phyloP scores from a whole-genome alignment of 1,140 invertebrate genomes.

The Zophobas atratus region DNA sequence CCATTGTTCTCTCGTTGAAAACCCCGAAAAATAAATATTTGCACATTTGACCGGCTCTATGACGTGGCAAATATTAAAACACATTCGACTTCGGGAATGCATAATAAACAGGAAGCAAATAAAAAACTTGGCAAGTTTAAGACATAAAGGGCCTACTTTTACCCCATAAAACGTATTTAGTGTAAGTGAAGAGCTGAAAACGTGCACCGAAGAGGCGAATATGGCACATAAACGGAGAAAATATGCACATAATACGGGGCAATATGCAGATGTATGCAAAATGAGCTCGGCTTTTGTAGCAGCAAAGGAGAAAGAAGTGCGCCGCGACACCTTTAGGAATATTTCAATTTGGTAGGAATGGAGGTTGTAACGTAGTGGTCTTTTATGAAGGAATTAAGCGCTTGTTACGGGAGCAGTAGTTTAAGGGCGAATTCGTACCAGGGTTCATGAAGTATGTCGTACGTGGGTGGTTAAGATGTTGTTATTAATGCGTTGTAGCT shows the following conservation, averaged over 20 bases:
- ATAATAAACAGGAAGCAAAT: background rate
- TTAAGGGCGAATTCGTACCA: too few species aligned
- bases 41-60: background rate
- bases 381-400: background rate
- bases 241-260: conserved; percentile 35
- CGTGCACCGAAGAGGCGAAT: conserved; percentile 25
- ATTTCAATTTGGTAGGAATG: conserved; percentile 31
- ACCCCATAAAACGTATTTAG: conserved; percentile 15
- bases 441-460: too few species aligned
- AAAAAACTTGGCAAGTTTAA: conserved; percentile 6
- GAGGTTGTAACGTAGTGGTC: too few species aligned
- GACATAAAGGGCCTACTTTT: background rate
- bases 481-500: too few species aligned
- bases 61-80: background rate
- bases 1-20: background rate
- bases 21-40: conserved; percentile 1
- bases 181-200: conserved; percentile 26
- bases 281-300: conserved; percentile 11
- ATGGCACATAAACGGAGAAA: conserved; percentile 12
- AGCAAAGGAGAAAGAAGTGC: conserved; percentile 1
- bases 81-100: background rate
- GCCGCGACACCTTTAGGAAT: conserved; percentile 20
- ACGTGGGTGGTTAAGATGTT: too few species aligned
- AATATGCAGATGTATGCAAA: conserved; percentile 39
- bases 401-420: too few species aligned